Percentiles rank a stretch among this genome's conserved stretches.
Evolutionary conservation across 2,888 invertebrate genomes (phyloP).

Genomic region (Automeris io): DNA sequence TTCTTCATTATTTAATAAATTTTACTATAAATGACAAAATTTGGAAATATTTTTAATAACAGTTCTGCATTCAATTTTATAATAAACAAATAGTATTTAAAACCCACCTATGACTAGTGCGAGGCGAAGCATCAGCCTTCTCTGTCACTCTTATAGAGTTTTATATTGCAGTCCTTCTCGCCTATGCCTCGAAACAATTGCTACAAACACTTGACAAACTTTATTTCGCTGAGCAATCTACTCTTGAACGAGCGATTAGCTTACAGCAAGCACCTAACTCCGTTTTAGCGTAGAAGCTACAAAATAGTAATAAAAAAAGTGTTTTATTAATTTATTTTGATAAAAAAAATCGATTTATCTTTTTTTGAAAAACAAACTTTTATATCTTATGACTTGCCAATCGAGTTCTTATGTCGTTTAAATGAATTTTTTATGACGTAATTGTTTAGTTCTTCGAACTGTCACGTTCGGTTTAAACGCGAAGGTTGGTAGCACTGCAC

Average conservation of each 20-base stretch:
- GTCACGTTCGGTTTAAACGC: slow-evolving; percentile 19
- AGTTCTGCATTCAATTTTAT: slow-evolving; percentile 1
- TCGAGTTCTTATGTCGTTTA: slow-evolving; percentile 37
- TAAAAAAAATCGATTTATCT: slow-evolving; percentile 14
- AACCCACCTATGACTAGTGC: slow-evolving; percentile 25
- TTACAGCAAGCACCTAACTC: too few relatives aligned
- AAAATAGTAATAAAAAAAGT: slow-evolving; percentile 17
- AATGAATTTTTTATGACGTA: slow-evolving; percentile 26
- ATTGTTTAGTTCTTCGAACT: slow-evolving; percentile 22
- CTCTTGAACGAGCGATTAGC: too few relatives aligned
- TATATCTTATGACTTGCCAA: slow-evolving; percentile 45
- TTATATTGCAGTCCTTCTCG: slow-evolving; percentile 20
- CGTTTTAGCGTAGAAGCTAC: slow-evolving; percentile 27
- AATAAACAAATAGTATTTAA: slow-evolving; percentile 8
- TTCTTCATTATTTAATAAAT: too few relatives aligned
- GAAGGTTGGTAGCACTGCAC: slow-evolving; percentile 9
- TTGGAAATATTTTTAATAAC: neutral
- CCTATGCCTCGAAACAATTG: slow-evolving; percentile 13
- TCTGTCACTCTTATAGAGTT: slow-evolving; percentile 17
- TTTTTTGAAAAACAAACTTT: slow-evolving; percentile 25
- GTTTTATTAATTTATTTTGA: slow-evolving; percentile 21
- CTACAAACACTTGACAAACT: slow-evolving; percentile 13
- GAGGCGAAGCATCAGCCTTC: slow-evolving; percentile 18
- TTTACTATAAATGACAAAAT: too few relatives aligned
- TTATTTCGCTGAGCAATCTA: slow-evolving; percentile 4